Base-by-base conservation (phyloP, 2,888 invertebrate genomes). In the Synergus japonicus region DNA sequence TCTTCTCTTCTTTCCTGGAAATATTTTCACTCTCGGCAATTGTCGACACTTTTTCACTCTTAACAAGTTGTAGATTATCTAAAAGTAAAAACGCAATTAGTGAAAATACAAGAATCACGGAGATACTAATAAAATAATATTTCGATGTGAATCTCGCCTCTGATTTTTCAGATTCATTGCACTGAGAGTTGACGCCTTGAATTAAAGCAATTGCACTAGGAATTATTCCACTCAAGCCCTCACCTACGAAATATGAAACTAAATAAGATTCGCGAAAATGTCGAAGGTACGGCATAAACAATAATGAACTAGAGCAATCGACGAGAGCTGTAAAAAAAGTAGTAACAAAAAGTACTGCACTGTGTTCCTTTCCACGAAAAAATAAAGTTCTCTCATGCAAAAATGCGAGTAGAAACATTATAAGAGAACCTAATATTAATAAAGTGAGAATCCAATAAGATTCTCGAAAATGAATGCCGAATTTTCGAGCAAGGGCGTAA, bases 271-370 rank as follows among this genome's bases (percentile, higher is more conserved):
- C 95, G 77, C 94, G 94, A 90, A 96, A 97, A 85, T 95, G 93
- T 46, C 95, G 94, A 94, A 98, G 95, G 91, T 96, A 97, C 7
- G 97, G 97, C 92, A 97, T 95, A 90, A 97, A 98, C 13, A 97
- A 93, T 79, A 98, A 96, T 0, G 97, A 97, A 85, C 97, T 97
- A 22, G 97, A 97, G 90, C 97, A 97, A 83, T 97, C 97, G n/a
- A 96, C 96, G 44, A 96, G 91, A 13, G 96, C 95, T 81, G 95
- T 93, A 87, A 94, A 94, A 89, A 96, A 95, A 4, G 95, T 95
- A 13, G 96, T 92, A 49, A 93, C 85, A 37, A 96, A 93, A 82
- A 96, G 93, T 0, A 94, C 92, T 4, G 94, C 85, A 65, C 95
- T 95, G 85, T 94, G 93, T 65, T 94, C 93, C 2, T 87, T 78